A percentile compares a stretch with the other conserved stretches of the same genome.
These are phyloP conservation scores for Picathartes gymnocephalus DNA, from an alignment of 2,113 vertebrate genomes.

Conservation along the genomic window DNA sequence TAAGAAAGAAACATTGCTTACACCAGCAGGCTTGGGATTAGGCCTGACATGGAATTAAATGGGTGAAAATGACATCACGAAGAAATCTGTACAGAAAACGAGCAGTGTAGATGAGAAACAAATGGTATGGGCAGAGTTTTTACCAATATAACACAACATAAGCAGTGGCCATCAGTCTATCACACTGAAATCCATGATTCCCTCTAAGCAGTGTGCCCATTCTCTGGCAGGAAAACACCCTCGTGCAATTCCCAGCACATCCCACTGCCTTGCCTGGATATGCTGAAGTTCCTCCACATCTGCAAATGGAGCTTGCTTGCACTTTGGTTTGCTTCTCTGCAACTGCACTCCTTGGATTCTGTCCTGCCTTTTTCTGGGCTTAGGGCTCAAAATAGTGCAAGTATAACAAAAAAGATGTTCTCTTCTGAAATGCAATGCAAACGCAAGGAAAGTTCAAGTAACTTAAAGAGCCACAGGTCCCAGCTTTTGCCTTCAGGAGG, in stretches of 20 bases:
- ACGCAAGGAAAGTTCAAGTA: not conserved
- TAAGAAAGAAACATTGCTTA: not conserved
- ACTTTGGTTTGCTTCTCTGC: not conserved
- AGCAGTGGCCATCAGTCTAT: not conserved
- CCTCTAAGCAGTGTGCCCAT: not conserved
- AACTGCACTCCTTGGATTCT: not conserved
- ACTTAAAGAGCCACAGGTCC: not conserved
- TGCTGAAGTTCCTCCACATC: not conserved
- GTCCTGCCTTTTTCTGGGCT: not conserved
- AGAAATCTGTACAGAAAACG: not conserved
- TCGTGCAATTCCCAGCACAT: not conserved
- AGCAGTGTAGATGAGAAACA: not conserved
- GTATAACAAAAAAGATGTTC: not conserved
- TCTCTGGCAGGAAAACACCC: not conserved
- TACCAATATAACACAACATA: accelerated
- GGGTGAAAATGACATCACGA: not conserved
- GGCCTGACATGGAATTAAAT: not conserved
- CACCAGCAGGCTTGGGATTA: not conserved
- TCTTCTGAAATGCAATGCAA: not conserved
- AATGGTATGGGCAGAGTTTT: not conserved
- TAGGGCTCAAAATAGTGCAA: not conserved
- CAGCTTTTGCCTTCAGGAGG: conserved; percentile 5
- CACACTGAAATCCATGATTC: not conserved
- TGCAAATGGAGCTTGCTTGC: not conserved
- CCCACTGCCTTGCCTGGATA: not conserved